Evolutionary conservation across 2,113 vertebrate genomes (phyloP).

Genomic region (Plestiodon gilberti): DNA sequence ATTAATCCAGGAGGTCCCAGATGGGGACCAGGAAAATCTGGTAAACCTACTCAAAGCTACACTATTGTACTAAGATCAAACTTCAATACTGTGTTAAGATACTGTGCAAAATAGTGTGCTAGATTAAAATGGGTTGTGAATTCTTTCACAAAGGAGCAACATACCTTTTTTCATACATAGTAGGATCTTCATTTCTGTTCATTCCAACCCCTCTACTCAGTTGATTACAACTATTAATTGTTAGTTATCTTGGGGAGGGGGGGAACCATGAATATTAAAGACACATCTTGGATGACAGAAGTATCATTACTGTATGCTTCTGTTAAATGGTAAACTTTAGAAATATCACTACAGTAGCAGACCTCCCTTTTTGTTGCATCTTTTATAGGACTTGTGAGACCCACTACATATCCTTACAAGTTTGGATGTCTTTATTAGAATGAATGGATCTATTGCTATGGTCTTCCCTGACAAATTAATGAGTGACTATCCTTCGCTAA

Average conservation of each 20-base stretch:
- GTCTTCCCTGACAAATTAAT: not conserved
- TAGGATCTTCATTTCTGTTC: not conserved
- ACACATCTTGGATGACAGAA: not conserved
- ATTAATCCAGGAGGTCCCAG: no score
- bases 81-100: conserved; percentile 48
- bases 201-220: not conserved
- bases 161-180: not conserved
- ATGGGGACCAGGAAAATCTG: no score
- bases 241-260: conserved; percentile 58
- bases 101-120: conserved; percentile 49
- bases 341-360: conserved; percentile 26
- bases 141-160: not conserved
- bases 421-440: not conserved
- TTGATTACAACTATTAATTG: conserved; percentile 29
- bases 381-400: not conserved
- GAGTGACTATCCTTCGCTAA: not conserved
- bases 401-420: not conserved
- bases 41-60: no score
- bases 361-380: not conserved
- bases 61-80: conserved; percentile 50
- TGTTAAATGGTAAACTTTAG: conserved; percentile 48
- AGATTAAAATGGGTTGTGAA: conserved; percentile 37
- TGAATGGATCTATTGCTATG: not conserved
- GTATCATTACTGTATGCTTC: conserved; percentile 24
- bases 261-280: conserved; percentile 63